Base-by-base conservation (phyloP, 2,797 vertebrate genomes). In the Pristis pectinata region DNA sequence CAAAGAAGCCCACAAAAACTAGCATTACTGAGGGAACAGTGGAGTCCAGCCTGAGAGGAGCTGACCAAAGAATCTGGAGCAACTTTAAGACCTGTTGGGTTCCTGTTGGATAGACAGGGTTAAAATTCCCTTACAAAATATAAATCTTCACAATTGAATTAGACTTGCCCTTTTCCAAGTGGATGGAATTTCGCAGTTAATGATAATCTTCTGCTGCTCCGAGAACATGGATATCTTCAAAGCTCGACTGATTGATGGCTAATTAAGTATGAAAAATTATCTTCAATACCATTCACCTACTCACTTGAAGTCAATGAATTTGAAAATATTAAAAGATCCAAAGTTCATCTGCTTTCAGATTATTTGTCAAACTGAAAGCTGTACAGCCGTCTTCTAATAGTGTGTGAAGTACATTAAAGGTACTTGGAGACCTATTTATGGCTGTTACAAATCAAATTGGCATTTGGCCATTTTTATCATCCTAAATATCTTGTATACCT, bases 201-300 rank as follows among this genome's bases (percentile, higher is more conserved):
- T 82, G 41, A 82, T 24, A 27, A 15, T 34, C 59, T 80, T 87
- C 83, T 87, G 83, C 30, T 87, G 53, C 83, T 87, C 59, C 10
- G 3, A 37, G 59, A 41, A 22, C 59, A 91, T 91, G 87, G 8
- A 64, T 91, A 22, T 64, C 15, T 91, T 91, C 83, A 91, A 91
- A 64, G n/a, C n/a, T 24, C n/a, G 24, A 87, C n/a, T 91, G 87
- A 91, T 64, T 64, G 87, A 91, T 34, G 64, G 87, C 59, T 61
- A 64, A 91, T 64, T 91, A 93, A 74, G 41, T 44, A 34, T 30
- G 27, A 93, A 92, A 72, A 72, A 93, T 30, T 22, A 92, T 64
- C n/a, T 19, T 74, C 37, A 93, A 93, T 15, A 74, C 13, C 9
- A 41, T 30, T 93, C 41, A 27, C 24, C 27, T 30, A 10, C 1